These are phyloP conservation scores for Periophthalmus magnuspinnatus DNA, from an alignment of 2,797 vertebrate genomes.

Conservation along the genomic window DNA sequence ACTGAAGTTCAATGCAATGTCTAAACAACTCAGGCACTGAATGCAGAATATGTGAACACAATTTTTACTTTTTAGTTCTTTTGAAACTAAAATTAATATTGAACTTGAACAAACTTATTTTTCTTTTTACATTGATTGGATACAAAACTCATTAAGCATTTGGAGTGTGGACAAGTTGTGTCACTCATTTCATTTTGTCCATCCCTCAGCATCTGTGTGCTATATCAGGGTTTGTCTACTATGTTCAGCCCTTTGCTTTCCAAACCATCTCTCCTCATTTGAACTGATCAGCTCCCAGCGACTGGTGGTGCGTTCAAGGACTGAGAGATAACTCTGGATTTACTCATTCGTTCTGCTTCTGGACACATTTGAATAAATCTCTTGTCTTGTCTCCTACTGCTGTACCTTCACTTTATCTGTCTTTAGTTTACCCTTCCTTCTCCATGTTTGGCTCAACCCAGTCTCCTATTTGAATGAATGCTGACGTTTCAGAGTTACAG, in stretches of 20 bases:
- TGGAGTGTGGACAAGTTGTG: slow-evolving; percentile 2
- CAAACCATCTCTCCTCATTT: slow-evolving; percentile 77
- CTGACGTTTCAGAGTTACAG: neutral
- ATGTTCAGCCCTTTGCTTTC: slow-evolving; percentile 77
- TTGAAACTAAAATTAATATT: neutral
- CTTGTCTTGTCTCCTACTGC: slow-evolving; percentile 41
- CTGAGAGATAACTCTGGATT: slow-evolving; percentile 47
- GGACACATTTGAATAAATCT: slow-evolving; percentile 31
- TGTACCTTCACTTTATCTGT: slow-evolving; percentile 28
- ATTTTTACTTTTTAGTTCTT: neutral
- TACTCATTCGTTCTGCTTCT: slow-evolving; percentile 52
- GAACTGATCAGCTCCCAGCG: slow-evolving; percentile 58
- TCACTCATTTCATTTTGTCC: slow-evolving; percentile 22
- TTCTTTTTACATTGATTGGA: neutral
- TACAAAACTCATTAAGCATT: neutral
- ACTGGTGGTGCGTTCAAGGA: slow-evolving; percentile 53
- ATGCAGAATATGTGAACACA: slow-evolving; percentile 1
- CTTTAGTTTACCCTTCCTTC: slow-evolving; percentile 26
- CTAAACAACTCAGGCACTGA: neutral
- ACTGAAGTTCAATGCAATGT: neutral
- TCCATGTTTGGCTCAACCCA: slow-evolving; percentile 8
- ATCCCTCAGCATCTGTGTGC: slow-evolving; percentile 27
- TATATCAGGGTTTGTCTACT: slow-evolving; percentile 34
- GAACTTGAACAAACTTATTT: neutral
- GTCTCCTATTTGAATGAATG: neutral